Percentiles rank a stretch among this genome's conserved stretches.
Conservation (phyloP, 2,797 vertebrate genomes). For the Rhynchonycteris naso region DNA sequence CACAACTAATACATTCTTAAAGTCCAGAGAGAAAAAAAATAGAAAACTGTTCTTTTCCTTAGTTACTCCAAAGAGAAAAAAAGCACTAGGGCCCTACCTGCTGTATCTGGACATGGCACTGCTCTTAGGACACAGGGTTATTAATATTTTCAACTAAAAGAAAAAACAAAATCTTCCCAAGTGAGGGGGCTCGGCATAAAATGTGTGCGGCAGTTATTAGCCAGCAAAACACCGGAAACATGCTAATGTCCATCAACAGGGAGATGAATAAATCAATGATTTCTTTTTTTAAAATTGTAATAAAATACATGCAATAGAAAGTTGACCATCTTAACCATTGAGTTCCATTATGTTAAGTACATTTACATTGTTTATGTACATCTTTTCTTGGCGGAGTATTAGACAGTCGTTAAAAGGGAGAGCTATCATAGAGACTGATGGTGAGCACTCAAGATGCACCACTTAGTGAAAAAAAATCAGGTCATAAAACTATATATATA, state of each 20-base stretch:
- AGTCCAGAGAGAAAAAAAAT: background rate
- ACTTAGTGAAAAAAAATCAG: background rate
- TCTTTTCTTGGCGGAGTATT: background rate
- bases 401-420: background rate
- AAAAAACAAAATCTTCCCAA: background rate
- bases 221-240: background rate
- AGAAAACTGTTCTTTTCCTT: background rate
- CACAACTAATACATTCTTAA: background rate
- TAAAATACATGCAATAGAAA: background rate
- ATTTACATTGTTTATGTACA: background rate
- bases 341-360: background rate
- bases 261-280: background rate
- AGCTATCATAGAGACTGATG: background rate
- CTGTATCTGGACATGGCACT: background rate
- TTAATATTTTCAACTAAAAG: background rate
- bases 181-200: background rate
- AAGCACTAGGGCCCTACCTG: background rate
- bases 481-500: constrained; percentile 1
- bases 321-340: background rate
- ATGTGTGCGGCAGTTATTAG: background rate
- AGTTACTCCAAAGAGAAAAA: background rate
- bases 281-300: background rate
- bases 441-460: background rate
- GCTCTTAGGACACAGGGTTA: background rate
- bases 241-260: background rate